Percentiles rank a stretch among this genome's conserved stretches.
These are phyloP conservation scores for Diabrotica balteata DNA, from an alignment of 2,888 invertebrate species.

Conservation along the genomic window DNA sequence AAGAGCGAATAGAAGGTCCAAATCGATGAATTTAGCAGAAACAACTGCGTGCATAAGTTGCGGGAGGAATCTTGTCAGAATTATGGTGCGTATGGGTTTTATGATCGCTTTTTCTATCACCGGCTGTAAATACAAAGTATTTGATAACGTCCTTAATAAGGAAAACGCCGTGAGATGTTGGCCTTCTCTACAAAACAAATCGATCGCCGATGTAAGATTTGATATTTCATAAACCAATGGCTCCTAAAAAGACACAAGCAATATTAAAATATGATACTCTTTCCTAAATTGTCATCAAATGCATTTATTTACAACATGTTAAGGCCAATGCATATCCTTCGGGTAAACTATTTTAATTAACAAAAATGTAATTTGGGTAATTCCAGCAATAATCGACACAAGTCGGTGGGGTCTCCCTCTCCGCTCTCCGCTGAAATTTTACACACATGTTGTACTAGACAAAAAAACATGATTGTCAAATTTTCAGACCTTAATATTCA, in stretches of 20 bases:
- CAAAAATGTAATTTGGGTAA: too few relatives aligned
- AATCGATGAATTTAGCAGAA: conserved; percentile 45
- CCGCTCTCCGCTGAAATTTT: too few relatives aligned
- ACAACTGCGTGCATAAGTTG: conserved; percentile 55
- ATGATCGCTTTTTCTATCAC: conserved; percentile 1
- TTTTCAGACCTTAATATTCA: too few relatives aligned
- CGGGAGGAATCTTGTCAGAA: conserved; percentile 44
- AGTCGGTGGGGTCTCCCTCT: too few relatives aligned
- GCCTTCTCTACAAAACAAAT: conserved; percentile 48
- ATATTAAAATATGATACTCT: too few relatives aligned
- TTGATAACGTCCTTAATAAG: conserved; percentile 43
- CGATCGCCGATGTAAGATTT: conserved; percentile 40
- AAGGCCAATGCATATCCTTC: too few relatives aligned
- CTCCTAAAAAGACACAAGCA: conserved; percentile 32
- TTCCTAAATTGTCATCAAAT: too few relatives aligned
- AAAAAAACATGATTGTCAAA: too few relatives aligned
- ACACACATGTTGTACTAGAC: too few relatives aligned
- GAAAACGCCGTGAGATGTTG: conserved; percentile 47
- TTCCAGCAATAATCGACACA: too few relatives aligned
- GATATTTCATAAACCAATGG: conserved; percentile 23
- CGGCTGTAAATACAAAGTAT: conserved; percentile 28
- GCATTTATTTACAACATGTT: too few relatives aligned
- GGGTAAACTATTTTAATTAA: too few relatives aligned
- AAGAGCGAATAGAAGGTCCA: conserved; percentile 28
- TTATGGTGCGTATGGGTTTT: conserved; percentile 2